Base-by-base conservation (phyloP, 2,888 invertebrate genomes). In the Periphyllus acericola region DNA sequence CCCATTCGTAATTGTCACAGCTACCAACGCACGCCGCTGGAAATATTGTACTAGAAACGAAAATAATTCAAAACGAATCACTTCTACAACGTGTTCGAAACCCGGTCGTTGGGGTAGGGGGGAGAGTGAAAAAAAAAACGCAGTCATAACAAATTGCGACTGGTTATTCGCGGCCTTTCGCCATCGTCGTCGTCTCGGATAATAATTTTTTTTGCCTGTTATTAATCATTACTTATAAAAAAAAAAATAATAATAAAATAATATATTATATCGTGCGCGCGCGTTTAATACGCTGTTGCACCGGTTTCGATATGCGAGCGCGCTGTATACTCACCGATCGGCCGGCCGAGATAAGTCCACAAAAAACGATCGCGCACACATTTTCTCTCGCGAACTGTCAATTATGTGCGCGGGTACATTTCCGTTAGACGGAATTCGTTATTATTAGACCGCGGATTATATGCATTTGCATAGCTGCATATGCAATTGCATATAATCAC, bases 1-100 rank as follows among this genome's bases (percentile, higher is more conserved):
- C 82, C 82, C 82, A 71, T 82, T 82, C 82, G 34, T 71, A 72
- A 82, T 82, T 71, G 71, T 71, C 82, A 71, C 46, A 52, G 71
- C 82, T 52, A 46, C 8, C 71, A 76, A 76, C 76, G 76, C 76
- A 71, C 46, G 14, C n/a, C 40, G 68, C 32, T 21, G 71, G 21
- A 21, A 81, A 14, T 46, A 78, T 66, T 68, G 68, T 29, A 66
- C 25, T 81, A 25, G 46, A 25, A 71, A 71, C 46, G 40, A 71
- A 82, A 82, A 82, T 52, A 82, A 71, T 71, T 71, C 52, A 32
- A 71, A 82, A 52, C 82, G 46, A 82, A 82, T 71, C 80, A 21
- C 32, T 71, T 82, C 25, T 25, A 46, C 34, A 82, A 52, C 52
- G 71, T 21, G 80, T 71, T 71, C 40, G 32, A 19, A 8, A 80